These are phyloP conservation scores for Erythrolamprus reginae DNA, from an alignment of 2,113 vertebrate species.

Conservation along the genomic window DNA sequence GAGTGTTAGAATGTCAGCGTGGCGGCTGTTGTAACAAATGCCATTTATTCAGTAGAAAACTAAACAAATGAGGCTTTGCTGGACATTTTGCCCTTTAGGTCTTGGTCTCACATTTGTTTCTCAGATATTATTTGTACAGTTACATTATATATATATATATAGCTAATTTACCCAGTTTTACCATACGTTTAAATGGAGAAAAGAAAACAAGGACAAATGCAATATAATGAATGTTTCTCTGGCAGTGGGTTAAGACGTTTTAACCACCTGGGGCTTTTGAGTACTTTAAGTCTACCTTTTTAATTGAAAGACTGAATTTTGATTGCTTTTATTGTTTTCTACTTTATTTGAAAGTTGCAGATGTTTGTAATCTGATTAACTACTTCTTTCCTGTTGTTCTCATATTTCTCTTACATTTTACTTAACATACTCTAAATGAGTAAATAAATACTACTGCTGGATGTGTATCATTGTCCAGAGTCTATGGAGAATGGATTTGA, in stretches of 20 bases:
- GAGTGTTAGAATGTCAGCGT: neutral
- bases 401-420: neutral
- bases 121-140: neutral
- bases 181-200: neutral
- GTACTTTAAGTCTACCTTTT: neutral
- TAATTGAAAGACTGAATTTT: neutral
- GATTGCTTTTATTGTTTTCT: neutral
- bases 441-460: neutral
- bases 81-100: slow-evolving; percentile 18
- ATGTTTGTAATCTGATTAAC: neutral
- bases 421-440: neutral
- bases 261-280: neutral
- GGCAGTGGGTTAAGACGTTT: neutral
- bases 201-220: neutral
- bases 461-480: neutral
- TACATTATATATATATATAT: slow-evolving; percentile 14
- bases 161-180: neutral
- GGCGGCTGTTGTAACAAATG: slow-evolving; percentile 1
- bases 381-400: neutral
- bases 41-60: slow-evolving; percentile 10
- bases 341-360: neutral
- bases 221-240: neutral
- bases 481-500: neutral
- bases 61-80: neutral
- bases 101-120: neutral